phyloP scores from a whole-genome alignment of 2,113 vertebrate species.

The Xiphophorus maculatus region DNA sequence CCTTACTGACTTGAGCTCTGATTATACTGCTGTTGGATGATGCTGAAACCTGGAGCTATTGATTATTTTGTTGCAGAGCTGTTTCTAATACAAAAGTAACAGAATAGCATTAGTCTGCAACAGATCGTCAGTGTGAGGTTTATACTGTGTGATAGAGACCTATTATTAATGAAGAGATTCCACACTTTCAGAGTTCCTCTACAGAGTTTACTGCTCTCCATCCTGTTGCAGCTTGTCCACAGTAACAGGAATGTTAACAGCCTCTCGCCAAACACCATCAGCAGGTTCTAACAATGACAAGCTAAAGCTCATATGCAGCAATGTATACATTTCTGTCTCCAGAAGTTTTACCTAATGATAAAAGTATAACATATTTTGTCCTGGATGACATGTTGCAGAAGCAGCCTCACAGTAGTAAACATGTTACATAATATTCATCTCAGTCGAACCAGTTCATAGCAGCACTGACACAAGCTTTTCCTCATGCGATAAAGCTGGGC shows the following conservation, averaged over 20 bases:
- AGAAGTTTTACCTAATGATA: constrained; percentile 5
- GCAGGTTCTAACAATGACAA: constrained; percentile 10
- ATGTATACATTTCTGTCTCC: background rate
- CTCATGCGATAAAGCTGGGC: constrained; percentile 14
- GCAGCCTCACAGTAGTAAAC: constrained; percentile 14
- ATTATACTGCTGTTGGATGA: no score
- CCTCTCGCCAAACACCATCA: constrained; percentile 30
- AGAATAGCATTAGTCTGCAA: no score
- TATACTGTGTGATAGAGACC: no score
- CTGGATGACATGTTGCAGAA: constrained; percentile 22
- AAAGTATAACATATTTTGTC: constrained; percentile 31
- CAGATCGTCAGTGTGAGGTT: no score
- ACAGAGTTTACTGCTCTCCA: background rate
- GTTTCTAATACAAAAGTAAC: no score
- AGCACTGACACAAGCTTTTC: constrained; percentile 14
- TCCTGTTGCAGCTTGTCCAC: constrained; percentile 52
- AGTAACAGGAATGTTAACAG: constrained; percentile 52
- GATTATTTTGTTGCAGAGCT: no score
- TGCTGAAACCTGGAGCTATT: no score
- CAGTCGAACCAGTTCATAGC: constrained; percentile 24
- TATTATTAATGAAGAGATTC: background rate
- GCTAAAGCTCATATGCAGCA: background rate
- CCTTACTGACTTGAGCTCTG: no score
- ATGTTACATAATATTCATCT: constrained; percentile 50
- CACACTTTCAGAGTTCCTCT: constrained; percentile 40